Base-by-base conservation (phyloP, 2,797 vertebrate species). In the Clarias platycephalus region DNA sequence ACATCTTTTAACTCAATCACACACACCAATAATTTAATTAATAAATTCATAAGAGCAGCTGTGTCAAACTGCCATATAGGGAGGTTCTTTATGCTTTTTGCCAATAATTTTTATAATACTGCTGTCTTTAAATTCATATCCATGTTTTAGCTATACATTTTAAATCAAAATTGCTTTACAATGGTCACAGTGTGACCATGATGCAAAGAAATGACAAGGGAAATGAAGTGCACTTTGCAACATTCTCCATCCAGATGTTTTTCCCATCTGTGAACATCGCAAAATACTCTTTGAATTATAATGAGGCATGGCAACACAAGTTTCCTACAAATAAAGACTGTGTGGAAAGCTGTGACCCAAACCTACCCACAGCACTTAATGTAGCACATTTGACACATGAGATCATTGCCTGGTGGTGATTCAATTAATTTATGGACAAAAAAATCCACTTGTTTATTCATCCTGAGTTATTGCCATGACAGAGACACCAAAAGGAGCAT, bases 401-500 rank as follows among this genome's bases (percentile, higher is more conserved):
- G 58, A 64, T 58, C 18, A 31, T 68, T 62, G 66, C 34, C 60
- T 28, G 28, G 10, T 66, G 31, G 24, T 55, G 15, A 80, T 66
- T 57, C 67, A 13, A 64, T 72, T 55, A 80, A 63, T 83, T 68
- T 81, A 44, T 44, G 55, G 37, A 63, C n/a, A 12, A 49, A 44
- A 53, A 53, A 75, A 20, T 68, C 26, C 31, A 66, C 16, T 79
- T 78, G 64, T 53, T 34, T 78, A 53, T 55, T 60, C 31, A 22
- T 79, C n/a, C 55, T 40, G 5, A 62, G 4, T 63, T 68, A 66
- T 37, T 40, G 60, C 22, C 84, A 89, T 93, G 92, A 91, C 90
- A 92, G 86, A 68, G 90, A 90, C 91, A 89, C 86, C 70, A 87
- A 91, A 90, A 91, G 88, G 89, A 90, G 90, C 90, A 91, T 92